Conservation (phyloP, 2,888 invertebrate genomes). For the Callimorpha dominula region DNA sequence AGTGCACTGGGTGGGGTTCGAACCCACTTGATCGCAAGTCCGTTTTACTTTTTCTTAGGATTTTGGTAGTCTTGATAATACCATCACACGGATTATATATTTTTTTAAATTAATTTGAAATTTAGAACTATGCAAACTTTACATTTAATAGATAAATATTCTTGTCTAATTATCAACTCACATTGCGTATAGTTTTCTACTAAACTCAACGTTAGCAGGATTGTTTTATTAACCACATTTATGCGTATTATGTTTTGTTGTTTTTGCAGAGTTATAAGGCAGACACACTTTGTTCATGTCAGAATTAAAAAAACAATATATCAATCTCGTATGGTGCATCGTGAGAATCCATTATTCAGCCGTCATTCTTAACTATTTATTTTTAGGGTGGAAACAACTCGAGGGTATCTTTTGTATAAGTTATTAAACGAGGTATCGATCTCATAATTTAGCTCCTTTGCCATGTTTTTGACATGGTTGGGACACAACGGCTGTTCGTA, state of each 20-base stretch:
- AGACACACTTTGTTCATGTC: too few species aligned
- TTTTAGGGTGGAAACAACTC: slow-evolving; percentile 9
- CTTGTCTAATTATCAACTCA: neutral
- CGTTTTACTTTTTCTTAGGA: too few species aligned
- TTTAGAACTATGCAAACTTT: too few species aligned
- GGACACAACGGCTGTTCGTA: slow-evolving; percentile 12
- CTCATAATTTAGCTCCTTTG: slow-evolving; percentile 2
- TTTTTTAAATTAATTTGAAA: too few species aligned
- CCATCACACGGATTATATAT: too few species aligned
- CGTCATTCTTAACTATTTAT: slow-evolving; percentile 1
- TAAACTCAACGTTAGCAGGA: neutral
- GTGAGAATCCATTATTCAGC: neutral
- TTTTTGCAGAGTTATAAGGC: too few species aligned
- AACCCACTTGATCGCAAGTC: too few species aligned
- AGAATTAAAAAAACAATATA: too few species aligned
- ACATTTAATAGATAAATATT: neutral
- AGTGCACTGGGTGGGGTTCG: too few species aligned
- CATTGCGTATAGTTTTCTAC: neutral
- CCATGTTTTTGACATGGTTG: neutral
- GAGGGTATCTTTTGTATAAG: slow-evolving; percentile 3
- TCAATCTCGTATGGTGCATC: neutral
- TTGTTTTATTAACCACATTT: too few species aligned
- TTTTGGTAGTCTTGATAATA: too few species aligned
- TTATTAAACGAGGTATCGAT: slow-evolving; percentile 20
- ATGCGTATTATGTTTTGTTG: too few species aligned